Base-by-base conservation (phyloP, 2,888 invertebrate genomes). In the Aporophyla lueneburgensis region DNA sequence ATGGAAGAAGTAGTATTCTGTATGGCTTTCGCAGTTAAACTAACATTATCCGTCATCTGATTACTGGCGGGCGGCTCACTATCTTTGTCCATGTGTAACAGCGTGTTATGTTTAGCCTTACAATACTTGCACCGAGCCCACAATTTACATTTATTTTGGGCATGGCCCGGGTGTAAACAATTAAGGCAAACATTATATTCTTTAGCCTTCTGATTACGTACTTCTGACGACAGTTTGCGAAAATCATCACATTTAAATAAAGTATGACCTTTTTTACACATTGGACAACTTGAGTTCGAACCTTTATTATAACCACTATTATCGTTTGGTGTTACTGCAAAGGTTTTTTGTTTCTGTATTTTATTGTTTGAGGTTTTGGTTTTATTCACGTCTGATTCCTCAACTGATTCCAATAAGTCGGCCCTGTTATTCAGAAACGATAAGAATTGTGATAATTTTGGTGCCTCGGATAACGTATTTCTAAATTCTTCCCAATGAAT, bases 1-100 rank as follows among this genome's bases (percentile, higher is more conserved):
- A 68, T 79, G 56, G 74, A 71, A 14, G 82, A 63, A 27, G 76
- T 79, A 69, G 68, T 69, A 69, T 69, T 69, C 46, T 58, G 43
- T 69, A 58, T 69, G 43, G 43, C 43, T 46, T 58, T 69, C 14
- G 56, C 68, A 46, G 56, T 69, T 21, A 46, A 58, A 9, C 46
- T 69, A 46, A 69, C 68, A 58, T 46, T 69, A 14, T 66, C 66
- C n/a, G 51, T 53, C 21, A 16, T n/a, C 59, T 46, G 40, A 51
- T 49, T 49, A 24, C 33, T 70, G 14, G 46, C 7, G 59, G 46
- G 9, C 46, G 49, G 61, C 70, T 70, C 70, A 70, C 40, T 70
- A 0, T 70, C 51, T 51, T 70, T 61, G 61, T 70, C 61, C 21
- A 70, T 27, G 49, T 59, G 70, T 70, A 59, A 49, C 9, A 70